Base-by-base conservation (phyloP, 2,888 invertebrate genomes). In the Athalia rosae region DNA sequence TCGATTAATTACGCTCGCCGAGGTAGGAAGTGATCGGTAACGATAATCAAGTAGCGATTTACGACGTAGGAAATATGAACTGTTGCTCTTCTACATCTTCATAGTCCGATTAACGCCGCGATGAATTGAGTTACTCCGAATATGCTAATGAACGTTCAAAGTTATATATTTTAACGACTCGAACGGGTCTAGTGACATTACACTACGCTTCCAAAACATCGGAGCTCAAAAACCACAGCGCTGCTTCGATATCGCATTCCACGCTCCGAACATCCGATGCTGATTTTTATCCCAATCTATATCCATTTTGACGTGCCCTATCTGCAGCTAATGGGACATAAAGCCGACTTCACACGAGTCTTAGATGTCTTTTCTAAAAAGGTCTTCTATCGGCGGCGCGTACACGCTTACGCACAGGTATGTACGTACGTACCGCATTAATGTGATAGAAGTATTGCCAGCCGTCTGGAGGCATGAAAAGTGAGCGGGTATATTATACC, bases 91-190 rank as follows among this genome's bases (percentile, higher is more conserved):
- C 28, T 28, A 28, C 28, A 28, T 28, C 28, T 28, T 43, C 74
- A 28, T 15, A 8, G 58, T 59, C 11, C 76, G 76, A 76, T 62
- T 50, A 62, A 63, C 47, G 62, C 64, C 15, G 50, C 64, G 48
- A 76, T 64, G 64, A 76, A 76, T 76, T 63, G 50, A 13, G 15
- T 76, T 64, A 76, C 62, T 28, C 15, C 48, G 48, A 74, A 58
- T 64, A 76, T 76, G 76, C 76, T 76, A 76, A 76, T 76, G 62
- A 47, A 50, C 47, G 47, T 76, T 76, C 47, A 63, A 50, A 45
- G 76, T 74, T 28, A 28, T 64, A 53, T 15, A 48, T 53, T 64
- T 76, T 76, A 64, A 64, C 64, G 76, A 43, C 15, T 41, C 43
- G n/a, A 15, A 45, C 9, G 61, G 56, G 43, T 74, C 28, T 53